These are phyloP conservation scores for Potorous gilbertii DNA, from an alignment of 2,797 vertebrate species.

Conservation along the genomic window DNA sequence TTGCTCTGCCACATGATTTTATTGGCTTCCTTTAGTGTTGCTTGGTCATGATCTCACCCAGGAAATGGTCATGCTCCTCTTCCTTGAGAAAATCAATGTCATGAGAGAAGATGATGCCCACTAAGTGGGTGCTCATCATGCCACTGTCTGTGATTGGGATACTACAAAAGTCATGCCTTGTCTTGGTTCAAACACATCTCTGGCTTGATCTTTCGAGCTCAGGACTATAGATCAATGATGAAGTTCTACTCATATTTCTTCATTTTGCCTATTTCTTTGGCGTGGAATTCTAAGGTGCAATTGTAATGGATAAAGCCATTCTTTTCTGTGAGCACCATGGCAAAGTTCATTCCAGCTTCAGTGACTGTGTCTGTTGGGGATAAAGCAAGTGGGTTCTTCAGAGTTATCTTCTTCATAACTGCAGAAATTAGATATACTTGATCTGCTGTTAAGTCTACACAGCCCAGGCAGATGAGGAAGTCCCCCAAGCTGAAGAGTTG, in stretches of 20 bases:
- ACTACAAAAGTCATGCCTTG: slow-evolving; percentile 76
- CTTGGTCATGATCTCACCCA: slow-evolving; percentile 80
- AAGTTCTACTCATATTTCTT: slow-evolving; percentile 97
- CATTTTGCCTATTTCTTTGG: slow-evolving; percentile 86
- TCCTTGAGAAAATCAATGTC: slow-evolving; percentile 95
- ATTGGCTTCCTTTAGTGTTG: slow-evolving; percentile 93
- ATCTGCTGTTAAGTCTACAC: slow-evolving; percentile 93
- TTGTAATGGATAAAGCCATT: slow-evolving; percentile 96
- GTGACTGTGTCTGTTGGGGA: too few species aligned
- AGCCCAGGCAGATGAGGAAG: slow-evolving; percentile 75
- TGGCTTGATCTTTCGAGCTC: slow-evolving; percentile 76
- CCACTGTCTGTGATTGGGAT: too few species aligned
- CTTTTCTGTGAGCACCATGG: slow-evolving; percentile 89
- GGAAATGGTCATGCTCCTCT: slow-evolving; percentile 87
- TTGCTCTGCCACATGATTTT: slow-evolving; percentile 96
- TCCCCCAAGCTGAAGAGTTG: slow-evolving; percentile 92
- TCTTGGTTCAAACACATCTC: slow-evolving; percentile 95
- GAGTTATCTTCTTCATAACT: too few species aligned
- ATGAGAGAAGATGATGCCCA: slow-evolving; percentile 87
- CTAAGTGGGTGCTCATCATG: too few species aligned
- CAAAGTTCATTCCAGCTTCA: too few species aligned
- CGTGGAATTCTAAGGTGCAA: slow-evolving; percentile 91
- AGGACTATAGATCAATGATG: slow-evolving; percentile 92
- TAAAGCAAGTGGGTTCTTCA: too few species aligned
- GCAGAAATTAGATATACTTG: slow-evolving; percentile 86